phyloP scores from a whole-genome alignment of 2,888 invertebrate species.

The Abrostola tripartita region DNA sequence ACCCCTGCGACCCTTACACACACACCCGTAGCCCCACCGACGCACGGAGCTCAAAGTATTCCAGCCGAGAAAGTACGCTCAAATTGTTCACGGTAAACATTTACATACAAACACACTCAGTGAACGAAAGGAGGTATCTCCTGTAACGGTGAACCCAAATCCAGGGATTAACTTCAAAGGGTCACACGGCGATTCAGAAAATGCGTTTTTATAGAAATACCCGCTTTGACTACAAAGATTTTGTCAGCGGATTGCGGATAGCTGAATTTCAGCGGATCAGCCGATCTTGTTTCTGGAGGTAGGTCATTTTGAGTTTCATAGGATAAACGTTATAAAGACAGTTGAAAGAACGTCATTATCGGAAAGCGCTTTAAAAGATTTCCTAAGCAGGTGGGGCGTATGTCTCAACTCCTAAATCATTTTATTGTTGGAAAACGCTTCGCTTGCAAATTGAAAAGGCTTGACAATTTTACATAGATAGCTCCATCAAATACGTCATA shows the following conservation, averaged over 20 bases:
- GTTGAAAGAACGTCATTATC: constrained; percentile 58
- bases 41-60: constrained; percentile 56
- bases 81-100: constrained; percentile 70
- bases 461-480: constrained; percentile 25
- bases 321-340: constrained; percentile 58
- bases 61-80: constrained; percentile 63
- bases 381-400: constrained; percentile 41
- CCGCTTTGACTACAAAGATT: constrained; percentile 80
- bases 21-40: constrained; percentile 31
- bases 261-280: constrained; percentile 71
- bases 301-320: constrained; percentile 67
- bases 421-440: constrained; percentile 41
- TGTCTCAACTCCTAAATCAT: constrained; percentile 42
- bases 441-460: constrained; percentile 36
- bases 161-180: constrained; percentile 86
- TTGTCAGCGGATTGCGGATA: constrained; percentile 77
- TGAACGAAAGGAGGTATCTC: constrained; percentile 60
- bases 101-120: constrained; percentile 67
- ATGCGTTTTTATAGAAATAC: constrained; percentile 86
- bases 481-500: constrained; percentile 29
- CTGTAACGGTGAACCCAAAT: constrained; percentile 71
- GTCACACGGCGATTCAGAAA: constrained; percentile 78
- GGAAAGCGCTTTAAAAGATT: constrained; percentile 62
- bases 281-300: constrained; percentile 72
- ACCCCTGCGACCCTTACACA: constrained; percentile 47